These are phyloP conservation scores for Pyrrhia umbra DNA, from an alignment of 2,888 invertebrate genomes.

Conservation along the genomic window DNA sequence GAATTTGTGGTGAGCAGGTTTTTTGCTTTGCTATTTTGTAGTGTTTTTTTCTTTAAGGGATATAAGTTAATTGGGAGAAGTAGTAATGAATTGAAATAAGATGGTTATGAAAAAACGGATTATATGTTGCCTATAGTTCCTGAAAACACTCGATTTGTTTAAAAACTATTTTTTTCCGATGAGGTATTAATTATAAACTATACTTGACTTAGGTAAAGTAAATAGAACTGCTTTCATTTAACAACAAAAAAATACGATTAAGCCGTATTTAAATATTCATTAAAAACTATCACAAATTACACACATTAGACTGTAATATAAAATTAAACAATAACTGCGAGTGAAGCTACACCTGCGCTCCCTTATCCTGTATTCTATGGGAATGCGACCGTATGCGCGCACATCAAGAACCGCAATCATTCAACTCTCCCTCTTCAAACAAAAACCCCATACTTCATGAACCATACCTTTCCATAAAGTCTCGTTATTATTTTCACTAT, in stretches of 20 bases:
- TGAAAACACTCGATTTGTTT: too few relatives aligned
- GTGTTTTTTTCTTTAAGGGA: too few relatives aligned
- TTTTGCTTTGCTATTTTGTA: not conserved
- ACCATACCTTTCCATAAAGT: conserved; percentile 76
- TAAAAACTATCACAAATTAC: conserved; percentile 28
- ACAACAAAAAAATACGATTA: not conserved
- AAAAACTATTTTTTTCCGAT: too few relatives aligned
- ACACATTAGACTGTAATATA: conserved; percentile 28
- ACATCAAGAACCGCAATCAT: conserved; percentile 74
- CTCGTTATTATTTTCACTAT: conserved; percentile 63
- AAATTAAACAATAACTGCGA: conserved; percentile 47
- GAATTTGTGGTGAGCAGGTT: not conserved
- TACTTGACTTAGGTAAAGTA: too few relatives aligned
- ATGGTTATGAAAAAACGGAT: too few relatives aligned
- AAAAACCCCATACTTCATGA: conserved; percentile 74
- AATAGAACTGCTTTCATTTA: not conserved
- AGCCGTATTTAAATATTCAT: not conserved
- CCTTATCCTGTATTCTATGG: conserved; percentile 85
- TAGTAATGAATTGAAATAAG: too few relatives aligned
- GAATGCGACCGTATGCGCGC: conserved; percentile 80
- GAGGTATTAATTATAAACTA: too few relatives aligned
- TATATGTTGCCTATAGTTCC: too few relatives aligned
- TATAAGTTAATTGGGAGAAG: not conserved
- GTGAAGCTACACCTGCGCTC: conserved; percentile 82
- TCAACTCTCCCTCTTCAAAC: conserved; percentile 47